These are phyloP conservation scores for Cyprinodon diabolis DNA, from an alignment of 2,797 vertebrate genomes.

Conservation along the genomic window DNA sequence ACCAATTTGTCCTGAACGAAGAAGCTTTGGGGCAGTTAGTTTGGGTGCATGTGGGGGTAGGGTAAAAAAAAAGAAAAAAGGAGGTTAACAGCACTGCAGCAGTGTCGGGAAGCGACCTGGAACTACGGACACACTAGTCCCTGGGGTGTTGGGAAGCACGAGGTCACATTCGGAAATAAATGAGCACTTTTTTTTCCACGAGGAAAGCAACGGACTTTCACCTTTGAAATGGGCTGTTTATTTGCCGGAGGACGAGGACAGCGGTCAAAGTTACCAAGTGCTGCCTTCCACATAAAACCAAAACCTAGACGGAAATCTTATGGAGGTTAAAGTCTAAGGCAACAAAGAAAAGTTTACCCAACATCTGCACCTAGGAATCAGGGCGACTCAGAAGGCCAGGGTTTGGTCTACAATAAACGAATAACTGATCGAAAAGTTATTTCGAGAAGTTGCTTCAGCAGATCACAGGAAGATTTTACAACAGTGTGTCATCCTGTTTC, in stretches of 20 bases:
- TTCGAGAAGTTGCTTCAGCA: neutral
- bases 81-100: slow-evolving; percentile 53
- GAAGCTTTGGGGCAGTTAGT: slow-evolving; percentile 67
- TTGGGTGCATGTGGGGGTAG: slow-evolving; percentile 23
- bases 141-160: slow-evolving; percentile 53
- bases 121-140: slow-evolving; percentile 65
- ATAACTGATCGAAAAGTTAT: neutral
- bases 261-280: slow-evolving; percentile 50
- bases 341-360: slow-evolving; percentile 23
- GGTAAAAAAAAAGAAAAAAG: slow-evolving; percentile 28
- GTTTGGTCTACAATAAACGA: neutral
- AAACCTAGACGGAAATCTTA: slow-evolving; percentile 38
- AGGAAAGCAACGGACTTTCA: slow-evolving; percentile 38
- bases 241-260: slow-evolving; percentile 54
- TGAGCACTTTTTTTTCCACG: slow-evolving; percentile 17
- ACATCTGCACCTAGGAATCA: neutral
- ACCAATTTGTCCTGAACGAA: slow-evolving; percentile 79
- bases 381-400: neutral
- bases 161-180: slow-evolving; percentile 63
- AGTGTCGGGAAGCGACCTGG: slow-evolving; percentile 64
- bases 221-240: slow-evolving; percentile 52
- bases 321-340: slow-evolving; percentile 51
- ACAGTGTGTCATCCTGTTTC: too few relatives aligned
- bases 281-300: slow-evolving; percentile 29
- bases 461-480: neutral